Evolutionary conservation across 2,113 vertebrate genomes (phyloP), one percentile per base, ranked within the genome.

Genomic region (Thryonomys swinderianus): DNA sequence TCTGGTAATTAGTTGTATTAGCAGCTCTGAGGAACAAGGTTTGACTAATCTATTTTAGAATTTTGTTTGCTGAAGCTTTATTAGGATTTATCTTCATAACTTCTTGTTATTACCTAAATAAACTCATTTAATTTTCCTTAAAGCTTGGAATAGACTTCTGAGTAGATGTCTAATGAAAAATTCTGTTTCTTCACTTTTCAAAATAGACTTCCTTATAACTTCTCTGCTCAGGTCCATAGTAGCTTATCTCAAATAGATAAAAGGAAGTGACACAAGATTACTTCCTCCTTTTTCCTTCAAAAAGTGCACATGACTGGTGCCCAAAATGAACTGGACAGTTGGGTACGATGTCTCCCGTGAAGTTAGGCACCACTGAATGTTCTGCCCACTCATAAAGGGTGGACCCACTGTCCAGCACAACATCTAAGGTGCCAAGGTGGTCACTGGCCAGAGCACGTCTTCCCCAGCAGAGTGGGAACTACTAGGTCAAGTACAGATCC

Each of bases 1-100:
- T 64, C 67, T 37, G 32, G 92, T 85, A 91, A 82, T 96, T 88
- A 92, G 80, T 85, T 94, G 73, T 17, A 80, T 13, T 17, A 96
- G 90, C 71, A 89, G 18, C 14, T 82, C 86, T 78, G 53, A 81
- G 59, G 6, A 80, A 91, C 6, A 8, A 88, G 86, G 64, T 74
- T 91, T 80, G 87, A 42, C n/a, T 91, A 86, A 76, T 87, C 25
- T 86, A 87, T 84, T 59, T 81, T 85, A 97, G 80, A 67, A 78
- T 88, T 76, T 69, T 23, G 5, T 94, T 76, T 30, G 45, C 81
- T 76, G 32, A 84, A 48, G 80, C 66, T 93, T 45, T 89, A 51
- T 92, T 59, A 94, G 45, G 71, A 62, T 14, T 20, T 37, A n/a
- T 69, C 85, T 81, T 92, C 86, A 53, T 5, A 30, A 83, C 67